Percentiles rank a stretch among this genome's conserved stretches.
These are phyloP conservation scores for Rotaria sp. DNA, from an alignment of 2,888 invertebrate species.

Conservation along the genomic window DNA sequence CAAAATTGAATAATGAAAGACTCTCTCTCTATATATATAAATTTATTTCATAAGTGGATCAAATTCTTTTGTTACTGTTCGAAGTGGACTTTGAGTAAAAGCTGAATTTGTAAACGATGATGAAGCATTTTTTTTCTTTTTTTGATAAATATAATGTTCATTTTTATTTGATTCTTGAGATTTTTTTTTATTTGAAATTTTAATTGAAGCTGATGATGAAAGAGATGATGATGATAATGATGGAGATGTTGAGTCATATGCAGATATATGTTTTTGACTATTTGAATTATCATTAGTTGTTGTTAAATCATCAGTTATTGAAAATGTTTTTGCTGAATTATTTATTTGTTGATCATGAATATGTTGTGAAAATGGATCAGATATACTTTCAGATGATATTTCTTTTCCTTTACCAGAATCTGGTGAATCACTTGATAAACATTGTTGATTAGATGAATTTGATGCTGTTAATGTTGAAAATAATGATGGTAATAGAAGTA, in stretches of 20 bases:
- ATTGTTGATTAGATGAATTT: not conserved
- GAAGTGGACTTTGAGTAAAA: conserved; percentile 1
- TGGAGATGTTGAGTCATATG: not conserved
- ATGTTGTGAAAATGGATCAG: not conserved
- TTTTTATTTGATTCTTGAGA: not conserved
- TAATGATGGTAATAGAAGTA: not conserved
- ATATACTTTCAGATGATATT: conserved; percentile 18
- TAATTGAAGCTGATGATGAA: not conserved
- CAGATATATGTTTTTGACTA: not conserved
- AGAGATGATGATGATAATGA: not conserved
- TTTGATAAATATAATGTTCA: not conserved
- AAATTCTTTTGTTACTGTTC: conserved; percentile 10
- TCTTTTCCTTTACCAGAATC: conserved; percentile 22
- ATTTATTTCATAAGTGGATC: conserved; percentile 1
- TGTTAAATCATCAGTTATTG: not conserved
- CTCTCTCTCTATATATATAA: not conserved
- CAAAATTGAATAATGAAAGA: not conserved
- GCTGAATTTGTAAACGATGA: not conserved
- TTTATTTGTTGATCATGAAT: not conserved
- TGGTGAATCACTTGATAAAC: conserved; percentile 7
- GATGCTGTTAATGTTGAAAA: not conserved
- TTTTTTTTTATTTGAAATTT: not conserved
- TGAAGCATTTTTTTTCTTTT: not conserved
- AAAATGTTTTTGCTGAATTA: conserved; percentile 11
- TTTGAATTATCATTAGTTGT: not conserved